phyloP scores from a whole-genome alignment of 1,140 invertebrate species.

The Steinernema khuongi region DNA sequence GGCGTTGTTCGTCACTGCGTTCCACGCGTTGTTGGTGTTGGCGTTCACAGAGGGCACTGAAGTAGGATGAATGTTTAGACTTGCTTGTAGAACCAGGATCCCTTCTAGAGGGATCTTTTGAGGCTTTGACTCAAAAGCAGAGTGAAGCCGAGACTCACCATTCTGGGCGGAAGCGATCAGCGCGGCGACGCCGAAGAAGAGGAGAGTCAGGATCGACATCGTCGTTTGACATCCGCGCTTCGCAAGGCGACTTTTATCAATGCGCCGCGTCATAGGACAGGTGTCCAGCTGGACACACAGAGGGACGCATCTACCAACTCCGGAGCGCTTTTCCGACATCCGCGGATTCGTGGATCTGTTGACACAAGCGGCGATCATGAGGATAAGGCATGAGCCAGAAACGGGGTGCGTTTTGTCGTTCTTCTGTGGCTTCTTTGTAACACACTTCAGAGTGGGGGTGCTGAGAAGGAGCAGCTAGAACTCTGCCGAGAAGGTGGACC shows the following conservation, averaged over 20 bases:
- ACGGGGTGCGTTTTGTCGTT: no score
- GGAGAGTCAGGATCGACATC: background rate
- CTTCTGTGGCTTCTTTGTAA: no score
- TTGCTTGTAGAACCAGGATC: no score
- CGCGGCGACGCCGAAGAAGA: background rate
- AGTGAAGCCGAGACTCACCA: background rate
- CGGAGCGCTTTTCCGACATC: background rate
- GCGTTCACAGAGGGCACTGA: background rate
- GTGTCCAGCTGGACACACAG: no score
- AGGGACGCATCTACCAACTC: background rate
- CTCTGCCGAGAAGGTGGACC: no score
- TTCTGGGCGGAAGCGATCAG: background rate
- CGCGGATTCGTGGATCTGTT: background rate
- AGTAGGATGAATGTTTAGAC: background rate
- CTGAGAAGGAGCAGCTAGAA: no score
- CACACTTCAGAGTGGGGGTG: no score
- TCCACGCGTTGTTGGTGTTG: background rate
- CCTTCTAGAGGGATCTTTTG: no score
- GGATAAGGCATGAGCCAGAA: no score
- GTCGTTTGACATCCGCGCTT: background rate
- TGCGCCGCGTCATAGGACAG: no score
- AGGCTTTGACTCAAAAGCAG: no score
- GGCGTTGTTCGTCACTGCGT: background rate
- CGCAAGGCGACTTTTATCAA: no score
- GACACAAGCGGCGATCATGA: conserved; percentile 63